Evolutionary conservation across 2,797 vertebrate species (phyloP).

Genomic region (Chiloscyllium punctatum): DNA sequence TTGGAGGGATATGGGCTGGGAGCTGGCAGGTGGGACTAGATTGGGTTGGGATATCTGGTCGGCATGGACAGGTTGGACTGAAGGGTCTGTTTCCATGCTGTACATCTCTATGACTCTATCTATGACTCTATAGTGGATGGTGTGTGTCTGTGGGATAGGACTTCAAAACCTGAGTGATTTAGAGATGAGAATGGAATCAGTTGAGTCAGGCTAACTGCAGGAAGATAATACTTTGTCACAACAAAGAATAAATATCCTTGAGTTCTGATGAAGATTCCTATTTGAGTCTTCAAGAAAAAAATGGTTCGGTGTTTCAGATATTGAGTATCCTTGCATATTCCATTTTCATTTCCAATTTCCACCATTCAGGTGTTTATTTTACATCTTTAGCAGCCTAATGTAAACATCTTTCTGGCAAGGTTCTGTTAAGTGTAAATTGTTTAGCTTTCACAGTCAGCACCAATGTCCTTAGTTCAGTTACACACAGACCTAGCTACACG

Average conservation of each 20-base stretch:
- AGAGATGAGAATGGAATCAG: not conserved
- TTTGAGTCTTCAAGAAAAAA: not conserved
- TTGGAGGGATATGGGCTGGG: too few relatives aligned
- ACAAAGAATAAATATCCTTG: not conserved
- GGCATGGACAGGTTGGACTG: too few relatives aligned
- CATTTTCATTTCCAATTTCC: not conserved
- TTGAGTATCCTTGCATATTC: not conserved
- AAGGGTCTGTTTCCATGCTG: too few relatives aligned
- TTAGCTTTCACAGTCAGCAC: not conserved
- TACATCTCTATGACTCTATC: not conserved
- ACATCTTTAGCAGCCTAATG: not conserved
- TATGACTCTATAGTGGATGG: too few relatives aligned
- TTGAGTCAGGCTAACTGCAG: not conserved
- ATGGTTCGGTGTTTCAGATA: not conserved
- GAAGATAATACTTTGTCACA: not conserved
- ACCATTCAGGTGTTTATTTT: not conserved
- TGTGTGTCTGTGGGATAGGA: not conserved
- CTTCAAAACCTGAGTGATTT: not conserved
- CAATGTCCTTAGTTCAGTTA: not conserved
- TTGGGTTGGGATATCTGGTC: too few relatives aligned
- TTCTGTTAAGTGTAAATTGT: not conserved
- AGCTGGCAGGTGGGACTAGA: too few relatives aligned
- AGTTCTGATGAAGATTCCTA: not conserved
- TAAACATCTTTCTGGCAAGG: not conserved
- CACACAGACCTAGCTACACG: not conserved